Percentiles rank a stretch among this genome's conserved stretches.
Evolutionary conservation across 1,140 invertebrate genomes (phyloP).

Genomic region (Anagrus nilaparvatae): DNA sequence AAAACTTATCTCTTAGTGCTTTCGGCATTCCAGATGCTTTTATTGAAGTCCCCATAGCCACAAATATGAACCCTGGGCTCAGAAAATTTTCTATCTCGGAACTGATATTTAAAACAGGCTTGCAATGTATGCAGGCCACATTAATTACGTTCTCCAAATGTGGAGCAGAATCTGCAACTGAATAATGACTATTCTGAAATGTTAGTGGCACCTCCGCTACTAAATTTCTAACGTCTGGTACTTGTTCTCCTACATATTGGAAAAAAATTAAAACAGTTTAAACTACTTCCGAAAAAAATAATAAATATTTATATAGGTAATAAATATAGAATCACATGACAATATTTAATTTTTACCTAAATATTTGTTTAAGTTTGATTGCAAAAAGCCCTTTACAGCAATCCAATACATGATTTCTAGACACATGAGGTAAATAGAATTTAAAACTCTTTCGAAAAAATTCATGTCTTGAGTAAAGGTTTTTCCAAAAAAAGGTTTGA

Average conservation of each 20-base stretch:
- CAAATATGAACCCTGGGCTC: constrained; percentile 59
- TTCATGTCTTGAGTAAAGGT: constrained; percentile 62
- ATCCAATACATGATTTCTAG: constrained; percentile 44
- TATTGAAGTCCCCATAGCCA: constrained; percentile 72
- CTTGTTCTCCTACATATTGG: constrained; percentile 24
- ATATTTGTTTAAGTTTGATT: constrained; percentile 29
- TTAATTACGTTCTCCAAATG: constrained; percentile 70
- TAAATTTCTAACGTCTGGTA: constrained; percentile 32
- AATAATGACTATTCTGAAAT: constrained; percentile 64
- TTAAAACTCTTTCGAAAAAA: constrained; percentile 49
- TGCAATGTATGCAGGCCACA: constrained; percentile 75
- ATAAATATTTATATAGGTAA: constrained; percentile 1
- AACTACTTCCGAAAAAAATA: too few species aligned
- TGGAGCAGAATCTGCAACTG: constrained; percentile 59
- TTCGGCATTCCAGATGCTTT: constrained; percentile 64
- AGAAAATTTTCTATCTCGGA: constrained; percentile 32
- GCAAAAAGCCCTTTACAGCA: constrained; percentile 36
- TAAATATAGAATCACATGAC: background rate
- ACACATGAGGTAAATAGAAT: constrained; percentile 45
- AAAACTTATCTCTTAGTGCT: constrained; percentile 50
- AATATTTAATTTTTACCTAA: constrained; percentile 20
- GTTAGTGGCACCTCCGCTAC: constrained; percentile 45
- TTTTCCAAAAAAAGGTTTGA: constrained; percentile 60
- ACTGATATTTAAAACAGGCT: constrained; percentile 47
- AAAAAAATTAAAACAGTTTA: background rate